Evolutionary conservation across 2,797 vertebrate genomes (phyloP), one percentile per base, ranked within the genome.

Genomic region (Tadarida brasiliensis): DNA sequence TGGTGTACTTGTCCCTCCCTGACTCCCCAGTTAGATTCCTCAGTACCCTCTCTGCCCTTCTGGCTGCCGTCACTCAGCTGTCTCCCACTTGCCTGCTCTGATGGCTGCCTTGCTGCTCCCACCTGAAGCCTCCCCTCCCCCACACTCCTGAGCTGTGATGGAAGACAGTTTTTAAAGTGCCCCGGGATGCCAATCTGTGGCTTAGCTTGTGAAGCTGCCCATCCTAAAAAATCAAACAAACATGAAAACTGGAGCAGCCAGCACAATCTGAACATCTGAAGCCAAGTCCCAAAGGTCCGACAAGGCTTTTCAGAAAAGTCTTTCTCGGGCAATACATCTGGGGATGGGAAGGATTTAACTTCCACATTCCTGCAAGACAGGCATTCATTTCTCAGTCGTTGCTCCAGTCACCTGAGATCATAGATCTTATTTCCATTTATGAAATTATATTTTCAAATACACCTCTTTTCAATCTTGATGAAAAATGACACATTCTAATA

Each of bases 401-500:
- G 92, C 39, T 94, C 65, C 16, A 76, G 51, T 84, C 61, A 84
- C 67, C 84, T 54, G 83, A 92, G 47, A 22, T 68, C 49, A 59
- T 51, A 12, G 44, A 92, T 92, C 85, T 94, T 92, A 93, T 94
- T 97, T 89, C 76, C 73, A 89, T 39, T 91, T 87, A 68, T 56
- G 20, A 94, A 87, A 94, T 65, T 85, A 82, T 85, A 81, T 81
- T 87, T 89, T 91, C 80, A 91, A 96, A 73, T 86, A 87, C 4
- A 51, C 7, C 5, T 67, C 35, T 67, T 94, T 90, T 90, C 82
- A 85, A 35, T 59, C 28, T 30, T 73, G 78, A 88, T 91, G 84
- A 84, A 92, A 96, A 97, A 89, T 87, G 51, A 70, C 47, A 87
- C n/a, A 82, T 96, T 94, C 61, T 51, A 94, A 61, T 28, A 94